Evolutionary conservation across 2,797 vertebrate species (phyloP).

Genomic region (Eremophila alpestris): DNA sequence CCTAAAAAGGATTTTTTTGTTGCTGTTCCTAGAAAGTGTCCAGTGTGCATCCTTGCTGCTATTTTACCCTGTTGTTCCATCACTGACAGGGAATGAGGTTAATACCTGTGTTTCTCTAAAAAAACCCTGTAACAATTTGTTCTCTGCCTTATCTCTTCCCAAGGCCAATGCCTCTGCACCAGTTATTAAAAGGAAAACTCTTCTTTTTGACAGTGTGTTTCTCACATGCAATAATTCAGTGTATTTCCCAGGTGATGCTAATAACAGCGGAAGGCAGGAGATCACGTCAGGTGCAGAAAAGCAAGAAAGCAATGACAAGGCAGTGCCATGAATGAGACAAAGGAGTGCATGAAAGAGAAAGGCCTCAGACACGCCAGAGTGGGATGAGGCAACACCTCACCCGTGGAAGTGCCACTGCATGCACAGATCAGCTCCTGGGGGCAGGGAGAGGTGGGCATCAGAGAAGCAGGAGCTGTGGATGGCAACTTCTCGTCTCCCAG

Average conservation of each 20-base stretch:
- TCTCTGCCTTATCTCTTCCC: background rate
- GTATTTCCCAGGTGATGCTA: background rate
- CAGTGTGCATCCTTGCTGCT: background rate
- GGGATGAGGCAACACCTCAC: accelerated
- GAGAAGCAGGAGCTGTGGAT: background rate
- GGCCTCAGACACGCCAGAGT: background rate
- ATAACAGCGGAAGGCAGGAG: background rate
- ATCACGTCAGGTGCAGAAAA: background rate
- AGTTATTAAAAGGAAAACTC: background rate
- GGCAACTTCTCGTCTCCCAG: background rate
- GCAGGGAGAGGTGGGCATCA: accelerated
- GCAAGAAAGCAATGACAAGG: background rate
- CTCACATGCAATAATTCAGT: background rate
- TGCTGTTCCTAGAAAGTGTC: background rate
- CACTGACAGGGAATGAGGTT: background rate
- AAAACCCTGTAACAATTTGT: background rate
- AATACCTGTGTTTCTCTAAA: background rate
- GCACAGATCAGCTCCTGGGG: background rate
- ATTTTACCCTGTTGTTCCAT: background rate
- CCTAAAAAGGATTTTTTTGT: background rate
- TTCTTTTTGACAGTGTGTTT: background rate
- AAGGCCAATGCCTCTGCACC: background rate
- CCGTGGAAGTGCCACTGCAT: accelerated
- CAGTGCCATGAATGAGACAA: background rate
- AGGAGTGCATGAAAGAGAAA: background rate